Evolutionary conservation across 2,888 invertebrate genomes (phyloP).

Genomic region (Artemia sinica): DNA sequence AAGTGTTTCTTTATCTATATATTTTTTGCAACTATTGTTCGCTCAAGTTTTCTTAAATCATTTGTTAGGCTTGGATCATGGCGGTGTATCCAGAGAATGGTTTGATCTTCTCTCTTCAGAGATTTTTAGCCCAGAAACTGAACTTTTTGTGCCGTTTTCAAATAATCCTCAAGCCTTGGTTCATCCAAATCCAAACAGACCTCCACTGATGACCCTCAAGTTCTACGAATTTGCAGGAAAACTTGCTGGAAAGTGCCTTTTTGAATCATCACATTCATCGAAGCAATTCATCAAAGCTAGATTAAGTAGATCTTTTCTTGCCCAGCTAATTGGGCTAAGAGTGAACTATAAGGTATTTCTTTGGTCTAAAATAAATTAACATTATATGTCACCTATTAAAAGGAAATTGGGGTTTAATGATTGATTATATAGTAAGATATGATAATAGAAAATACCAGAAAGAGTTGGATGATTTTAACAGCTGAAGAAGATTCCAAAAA

Average conservation of each 20-base stretch:
- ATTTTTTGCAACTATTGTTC: too few relatives aligned
- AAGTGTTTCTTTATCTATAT: too few relatives aligned
- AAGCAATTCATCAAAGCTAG: constrained; percentile 74
- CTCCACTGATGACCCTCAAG: constrained; percentile 57
- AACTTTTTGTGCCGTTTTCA: constrained; percentile 66
- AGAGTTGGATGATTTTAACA: too few relatives aligned
- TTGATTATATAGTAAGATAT: too few relatives aligned
- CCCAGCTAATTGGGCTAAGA: constrained; percentile 77
- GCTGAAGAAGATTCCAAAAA: too few relatives aligned
- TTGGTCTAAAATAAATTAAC: not conserved
- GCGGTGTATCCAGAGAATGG: constrained; percentile 83
- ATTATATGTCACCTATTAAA: not conserved
- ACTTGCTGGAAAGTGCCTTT: constrained; percentile 82
- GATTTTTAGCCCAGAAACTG: constrained; percentile 59
- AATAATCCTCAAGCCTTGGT: constrained; percentile 70
- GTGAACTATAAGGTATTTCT: constrained; percentile 67
- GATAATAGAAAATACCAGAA: too few relatives aligned
- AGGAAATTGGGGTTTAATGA: too few relatives aligned
- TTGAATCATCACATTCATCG: constrained; percentile 76
- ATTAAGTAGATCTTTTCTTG: constrained; percentile 77
- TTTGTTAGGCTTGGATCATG: constrained; percentile 68
- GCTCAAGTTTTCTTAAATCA: not conserved
- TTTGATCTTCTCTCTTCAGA: constrained; percentile 73
- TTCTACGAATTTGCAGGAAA: constrained; percentile 85
- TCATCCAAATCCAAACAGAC: constrained; percentile 57